Conservation (phyloP, 2,888 invertebrate species). For the Pseudococcus jackbeardsleyi region DNA sequence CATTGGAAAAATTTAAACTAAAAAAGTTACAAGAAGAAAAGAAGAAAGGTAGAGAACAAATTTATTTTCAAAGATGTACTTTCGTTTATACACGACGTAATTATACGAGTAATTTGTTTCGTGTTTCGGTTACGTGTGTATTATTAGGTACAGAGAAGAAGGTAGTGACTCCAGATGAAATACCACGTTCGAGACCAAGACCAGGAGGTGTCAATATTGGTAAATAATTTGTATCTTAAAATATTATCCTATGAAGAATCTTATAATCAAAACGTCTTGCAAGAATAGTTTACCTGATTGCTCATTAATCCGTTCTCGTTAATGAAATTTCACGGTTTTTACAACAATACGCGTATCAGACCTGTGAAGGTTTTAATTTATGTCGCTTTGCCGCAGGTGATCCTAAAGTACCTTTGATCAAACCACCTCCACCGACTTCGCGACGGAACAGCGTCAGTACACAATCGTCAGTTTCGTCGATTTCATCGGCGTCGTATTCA, state of each 20-base stretch:
- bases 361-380: slow-evolving; percentile 11
- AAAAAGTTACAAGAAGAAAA: slow-evolving; percentile 73
- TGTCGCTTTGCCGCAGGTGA: slow-evolving; percentile 66
- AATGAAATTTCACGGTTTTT: slow-evolving; percentile 32
- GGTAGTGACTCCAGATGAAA: slow-evolving; percentile 70
- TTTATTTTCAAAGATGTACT: too few species aligned
- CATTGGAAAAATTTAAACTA: slow-evolving; percentile 84
- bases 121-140: too few species aligned
- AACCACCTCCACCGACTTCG: slow-evolving; percentile 68
- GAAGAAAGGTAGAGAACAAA: slow-evolving; percentile 35
- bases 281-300: neutral
- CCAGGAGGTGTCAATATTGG: slow-evolving; percentile 73
- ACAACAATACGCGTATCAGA: neutral
- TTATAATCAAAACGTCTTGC: neutral
- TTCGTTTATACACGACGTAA: too few species aligned
- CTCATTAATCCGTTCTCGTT: slow-evolving; percentile 46
- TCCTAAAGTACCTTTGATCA: slow-evolving; percentile 67
- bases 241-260: neutral
- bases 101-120: too few species aligned
- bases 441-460: slow-evolving; percentile 67
- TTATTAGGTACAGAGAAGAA: slow-evolving; percentile 25
- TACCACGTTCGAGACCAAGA: slow-evolving; percentile 72
- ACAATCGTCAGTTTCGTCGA: slow-evolving; percentile 29
- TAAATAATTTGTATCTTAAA: slow-evolving; percentile 60
- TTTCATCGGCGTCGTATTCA: slow-evolving; percentile 64